These are phyloP conservation scores for Anseranas semipalmata DNA, from an alignment of 2,113 vertebrate genomes.

Conservation along the genomic window DNA sequence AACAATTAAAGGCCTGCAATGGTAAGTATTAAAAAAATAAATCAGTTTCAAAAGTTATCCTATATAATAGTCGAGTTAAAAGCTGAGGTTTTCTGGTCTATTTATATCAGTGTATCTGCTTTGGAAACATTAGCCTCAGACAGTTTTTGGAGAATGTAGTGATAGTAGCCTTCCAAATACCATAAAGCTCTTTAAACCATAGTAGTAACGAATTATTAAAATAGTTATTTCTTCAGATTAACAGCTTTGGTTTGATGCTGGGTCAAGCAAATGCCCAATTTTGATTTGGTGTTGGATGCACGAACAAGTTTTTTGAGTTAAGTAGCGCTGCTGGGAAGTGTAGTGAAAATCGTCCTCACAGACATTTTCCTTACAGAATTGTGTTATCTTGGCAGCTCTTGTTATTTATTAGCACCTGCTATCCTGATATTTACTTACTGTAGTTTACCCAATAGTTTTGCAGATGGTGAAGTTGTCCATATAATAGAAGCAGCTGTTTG, in stretches of 20 bases:
- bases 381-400: not conserved
- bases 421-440: conserved; percentile 64
- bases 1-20: not conserved
- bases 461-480: conserved; percentile 54
- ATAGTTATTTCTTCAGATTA: not conserved
- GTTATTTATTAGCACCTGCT: conserved; percentile 65
- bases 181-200: not conserved
- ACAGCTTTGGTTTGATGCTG: not conserved
- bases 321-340: not conserved
- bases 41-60: not conserved
- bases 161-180: not conserved
- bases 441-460: conserved; percentile 57
- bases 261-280: not conserved
- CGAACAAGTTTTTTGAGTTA: not conserved
- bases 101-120: not conserved
- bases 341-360: not conserved
- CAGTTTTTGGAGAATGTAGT: not conserved
- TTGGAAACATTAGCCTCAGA: not conserved
- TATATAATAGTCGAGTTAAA: not conserved
- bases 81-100: not conserved
- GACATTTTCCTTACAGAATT: not conserved
- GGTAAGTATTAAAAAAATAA: not conserved
- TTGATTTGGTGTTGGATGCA: not conserved
- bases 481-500: conserved; percentile 66
- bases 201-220: not conserved